Evolutionary conservation across 2,113 vertebrate species (phyloP).

Genomic region (Cathartes aura): DNA sequence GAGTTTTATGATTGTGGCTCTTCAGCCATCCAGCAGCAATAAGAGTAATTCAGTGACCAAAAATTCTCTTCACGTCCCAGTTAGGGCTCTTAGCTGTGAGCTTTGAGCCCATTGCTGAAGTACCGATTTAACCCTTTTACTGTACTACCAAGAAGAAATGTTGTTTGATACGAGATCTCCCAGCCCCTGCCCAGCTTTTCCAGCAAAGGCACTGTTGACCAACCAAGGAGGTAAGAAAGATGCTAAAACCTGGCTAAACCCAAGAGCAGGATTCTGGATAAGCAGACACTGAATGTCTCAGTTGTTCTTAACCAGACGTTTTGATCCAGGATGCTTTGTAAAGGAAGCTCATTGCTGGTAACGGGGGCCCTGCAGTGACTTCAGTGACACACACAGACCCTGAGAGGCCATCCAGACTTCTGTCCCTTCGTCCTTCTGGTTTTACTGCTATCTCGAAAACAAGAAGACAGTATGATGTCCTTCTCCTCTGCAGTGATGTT

Average conservation of each 20-base stretch:
- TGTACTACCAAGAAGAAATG: neutral
- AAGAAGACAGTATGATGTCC: neutral
- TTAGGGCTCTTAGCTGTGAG: neutral
- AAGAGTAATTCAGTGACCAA: constrained; percentile 29
- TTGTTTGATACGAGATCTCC: neutral
- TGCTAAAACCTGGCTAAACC: neutral
- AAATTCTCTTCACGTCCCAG: neutral
- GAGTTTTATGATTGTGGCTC: constrained; percentile 11
- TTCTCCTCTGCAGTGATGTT: neutral
- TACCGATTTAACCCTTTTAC: neutral
- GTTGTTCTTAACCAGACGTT: neutral
- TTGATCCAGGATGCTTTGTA: neutral
- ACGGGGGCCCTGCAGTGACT: neutral
- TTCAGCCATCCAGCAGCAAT: neutral
- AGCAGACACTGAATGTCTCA: neutral
- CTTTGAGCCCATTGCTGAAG: neutral
- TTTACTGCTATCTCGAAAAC: neutral
- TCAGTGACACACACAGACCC: neutral
- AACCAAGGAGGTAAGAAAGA: neutral
- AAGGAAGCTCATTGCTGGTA: neutral
- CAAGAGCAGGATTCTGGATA: neutral
- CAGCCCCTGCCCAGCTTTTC: neutral
- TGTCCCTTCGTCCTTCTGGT: neutral
- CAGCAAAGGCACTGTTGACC: neutral
- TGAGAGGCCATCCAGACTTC: neutral